Evolutionary conservation across 2,888 invertebrate species (phyloP).

Genomic region (Molorchus minor): DNA sequence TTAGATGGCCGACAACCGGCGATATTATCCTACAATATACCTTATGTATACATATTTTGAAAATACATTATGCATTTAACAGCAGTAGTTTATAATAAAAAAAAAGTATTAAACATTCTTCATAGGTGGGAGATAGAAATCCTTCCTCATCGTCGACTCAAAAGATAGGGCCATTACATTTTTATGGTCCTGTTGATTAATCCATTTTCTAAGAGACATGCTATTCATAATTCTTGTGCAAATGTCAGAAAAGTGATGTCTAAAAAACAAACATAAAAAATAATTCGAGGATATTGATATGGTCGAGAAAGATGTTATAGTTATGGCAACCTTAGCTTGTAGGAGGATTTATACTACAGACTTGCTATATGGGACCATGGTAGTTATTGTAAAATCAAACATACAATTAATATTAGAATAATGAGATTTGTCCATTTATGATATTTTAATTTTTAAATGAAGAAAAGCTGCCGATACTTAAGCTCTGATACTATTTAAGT

Average conservation of each 20-base stretch:
- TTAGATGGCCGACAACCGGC: no score
- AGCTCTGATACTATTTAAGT: no score
- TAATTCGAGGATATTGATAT: neutral
- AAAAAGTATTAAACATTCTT: slow-evolving; percentile 2
- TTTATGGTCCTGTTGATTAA: slow-evolving; percentile 25
- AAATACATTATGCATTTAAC: no score
- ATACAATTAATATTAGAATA: neutral
- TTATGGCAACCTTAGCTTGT: no score
- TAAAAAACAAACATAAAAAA: slow-evolving; percentile 34
- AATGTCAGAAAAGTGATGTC: slow-evolving; percentile 53
- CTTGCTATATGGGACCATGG: neutral
- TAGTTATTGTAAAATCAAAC: neutral
- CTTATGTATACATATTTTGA: no score
- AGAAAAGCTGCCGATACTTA: no score
- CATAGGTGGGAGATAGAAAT: slow-evolving; percentile 44
- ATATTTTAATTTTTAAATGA: no score
- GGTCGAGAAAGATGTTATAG: no score
- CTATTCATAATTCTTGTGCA: slow-evolving; percentile 47
- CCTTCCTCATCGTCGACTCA: slow-evolving; percentile 42
- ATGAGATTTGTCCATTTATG: neutral
- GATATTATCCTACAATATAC: no score
- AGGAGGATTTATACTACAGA: neutral
- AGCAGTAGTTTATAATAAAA: no score
- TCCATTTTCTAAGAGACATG: slow-evolving; percentile 47
- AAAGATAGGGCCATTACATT: slow-evolving; percentile 44